phyloP scores from a whole-genome alignment of 2,797 vertebrate species.

The Chaunax sp. region DNA sequence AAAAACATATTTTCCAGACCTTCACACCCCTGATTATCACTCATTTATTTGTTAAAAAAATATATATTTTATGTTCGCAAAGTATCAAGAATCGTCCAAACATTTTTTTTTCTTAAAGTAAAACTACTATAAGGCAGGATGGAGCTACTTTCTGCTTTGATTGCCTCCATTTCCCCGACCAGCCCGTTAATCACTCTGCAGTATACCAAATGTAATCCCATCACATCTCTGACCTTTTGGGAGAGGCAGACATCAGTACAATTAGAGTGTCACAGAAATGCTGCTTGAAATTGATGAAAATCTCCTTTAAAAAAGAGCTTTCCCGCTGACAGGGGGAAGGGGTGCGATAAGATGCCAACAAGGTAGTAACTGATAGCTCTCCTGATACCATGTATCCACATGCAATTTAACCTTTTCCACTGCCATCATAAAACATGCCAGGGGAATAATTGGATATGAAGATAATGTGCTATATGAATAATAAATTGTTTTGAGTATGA shows the following conservation, averaged over 20 bases:
- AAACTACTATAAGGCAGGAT: slow-evolving; percentile 15
- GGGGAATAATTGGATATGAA: slow-evolving; percentile 60
- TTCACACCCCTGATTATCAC: neutral
- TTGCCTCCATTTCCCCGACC: slow-evolving; percentile 63
- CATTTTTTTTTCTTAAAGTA: neutral
- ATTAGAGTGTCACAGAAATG: slow-evolving; percentile 86
- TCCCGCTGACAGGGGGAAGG: slow-evolving; percentile 85
- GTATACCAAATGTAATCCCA: slow-evolving; percentile 87
- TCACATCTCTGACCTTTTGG: slow-evolving; percentile 85
- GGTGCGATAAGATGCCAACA: slow-evolving; percentile 85
- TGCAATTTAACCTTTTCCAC: slow-evolving; percentile 77
- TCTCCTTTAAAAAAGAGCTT: slow-evolving; percentile 86
- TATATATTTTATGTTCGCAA: neutral
- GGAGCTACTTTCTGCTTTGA: slow-evolving; percentile 56
- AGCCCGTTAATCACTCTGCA: slow-evolving; percentile 83
- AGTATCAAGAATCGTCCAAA: neutral
- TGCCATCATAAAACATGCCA: slow-evolving; percentile 60
- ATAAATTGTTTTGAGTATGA: slow-evolving; percentile 32
- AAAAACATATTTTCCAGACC: neutral
- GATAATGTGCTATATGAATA: slow-evolving; percentile 58
- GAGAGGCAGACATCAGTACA: slow-evolving; percentile 85
- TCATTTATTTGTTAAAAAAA: neutral
- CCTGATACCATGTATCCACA: slow-evolving; percentile 80
- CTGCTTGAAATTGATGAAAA: slow-evolving; percentile 86
- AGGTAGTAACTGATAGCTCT: slow-evolving; percentile 87